Evolutionary conservation across 2,113 vertebrate species (phyloP), one percentile per base, ranked within the genome.

Genomic region (Monarcha castaneiventris): DNA sequence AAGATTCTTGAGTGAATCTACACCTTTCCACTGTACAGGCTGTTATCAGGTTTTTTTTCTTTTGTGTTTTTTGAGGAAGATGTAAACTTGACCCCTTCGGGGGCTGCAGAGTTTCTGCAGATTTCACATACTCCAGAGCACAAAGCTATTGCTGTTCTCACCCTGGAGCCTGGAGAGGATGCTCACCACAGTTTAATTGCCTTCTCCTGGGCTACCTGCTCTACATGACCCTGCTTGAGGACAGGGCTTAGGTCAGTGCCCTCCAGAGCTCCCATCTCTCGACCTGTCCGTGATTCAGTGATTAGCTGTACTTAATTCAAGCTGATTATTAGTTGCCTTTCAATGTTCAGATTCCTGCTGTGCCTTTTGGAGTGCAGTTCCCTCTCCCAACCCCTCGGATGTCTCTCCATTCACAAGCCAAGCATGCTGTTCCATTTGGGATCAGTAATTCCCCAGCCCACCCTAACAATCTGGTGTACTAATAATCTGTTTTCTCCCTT

Each of bases 351-450:
- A 8, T 11, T 20, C 22, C 21, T 8, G 48, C 41, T 63, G 48
- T 22, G 43, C 10, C 6, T 92, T 89, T 68, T 26, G 20, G 48
- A 68, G 43, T 1, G 35, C 35, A 30, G 46, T 25, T 76, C 58
- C 52, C 22, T 35, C 22, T 22, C 33, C 23, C 41, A 62, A 0
- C 10, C 16, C 12, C 35, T 77, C 37, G 0, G 3, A 17, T n/a
- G 37, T 86, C 54, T 58, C 43, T n/a, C 37, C 69, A 5, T 15
- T 43, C 41, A 41, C 58, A 52, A 56, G 21, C 27, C 18, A 43
- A 43, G 41, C 12, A 5, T 0, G 3, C 6, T 64, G 16, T 6
- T 69, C 19, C 2, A 13, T 41, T 41, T 77, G 59, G 80, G 35
- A 43, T 56, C 33, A 33, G 33, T 16, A 61, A 16, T 67, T 81